Evolutionary conservation across 2,888 invertebrate species (phyloP).

Genomic region (Tricholauxania praeusta): DNA sequence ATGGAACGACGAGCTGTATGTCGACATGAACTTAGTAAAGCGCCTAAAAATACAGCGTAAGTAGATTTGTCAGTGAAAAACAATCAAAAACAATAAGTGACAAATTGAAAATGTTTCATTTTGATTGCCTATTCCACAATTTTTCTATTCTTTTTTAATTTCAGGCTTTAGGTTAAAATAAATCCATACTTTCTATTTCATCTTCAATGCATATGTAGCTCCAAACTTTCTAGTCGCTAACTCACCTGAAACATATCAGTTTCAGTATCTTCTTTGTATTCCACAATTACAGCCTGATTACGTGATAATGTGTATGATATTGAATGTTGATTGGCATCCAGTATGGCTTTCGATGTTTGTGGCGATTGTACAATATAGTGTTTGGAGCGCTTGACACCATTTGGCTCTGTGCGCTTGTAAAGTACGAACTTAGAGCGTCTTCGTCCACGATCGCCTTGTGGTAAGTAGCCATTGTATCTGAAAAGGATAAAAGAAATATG

Average conservation of each 20-base stretch:
- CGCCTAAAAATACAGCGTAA: too few relatives aligned
- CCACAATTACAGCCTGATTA: constrained; percentile 97
- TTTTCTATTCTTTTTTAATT: too few relatives aligned
- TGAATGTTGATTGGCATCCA: constrained; percentile 93
- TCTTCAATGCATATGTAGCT: neutral
- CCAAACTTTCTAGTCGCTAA: neutral
- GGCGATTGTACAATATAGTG: constrained; percentile 97
- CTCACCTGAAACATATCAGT: constrained; percentile 99
- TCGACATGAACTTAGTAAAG: too few relatives aligned
- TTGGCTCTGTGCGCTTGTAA: constrained; percentile 84
- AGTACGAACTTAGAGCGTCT: constrained; percentile 95
- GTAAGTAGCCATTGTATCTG: constrained; percentile 94
- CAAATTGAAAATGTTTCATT: too few relatives aligned
- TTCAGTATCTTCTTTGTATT: constrained; percentile 94
- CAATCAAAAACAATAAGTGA: too few relatives aligned
- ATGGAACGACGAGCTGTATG: too few relatives aligned
- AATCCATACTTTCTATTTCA: neutral
- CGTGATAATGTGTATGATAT: constrained; percentile 97
- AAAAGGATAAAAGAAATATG: constrained; percentile 51
- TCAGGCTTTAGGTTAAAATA: too few relatives aligned
- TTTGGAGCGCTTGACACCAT: constrained; percentile 94
- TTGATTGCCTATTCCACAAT: too few relatives aligned
- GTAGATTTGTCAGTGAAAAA: too few relatives aligned
- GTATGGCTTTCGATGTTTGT: constrained; percentile 93
- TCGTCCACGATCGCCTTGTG: constrained; percentile 93